Base-by-base conservation (phyloP, 2,888 invertebrate species). In the Stenchaetothrips biformis region DNA sequence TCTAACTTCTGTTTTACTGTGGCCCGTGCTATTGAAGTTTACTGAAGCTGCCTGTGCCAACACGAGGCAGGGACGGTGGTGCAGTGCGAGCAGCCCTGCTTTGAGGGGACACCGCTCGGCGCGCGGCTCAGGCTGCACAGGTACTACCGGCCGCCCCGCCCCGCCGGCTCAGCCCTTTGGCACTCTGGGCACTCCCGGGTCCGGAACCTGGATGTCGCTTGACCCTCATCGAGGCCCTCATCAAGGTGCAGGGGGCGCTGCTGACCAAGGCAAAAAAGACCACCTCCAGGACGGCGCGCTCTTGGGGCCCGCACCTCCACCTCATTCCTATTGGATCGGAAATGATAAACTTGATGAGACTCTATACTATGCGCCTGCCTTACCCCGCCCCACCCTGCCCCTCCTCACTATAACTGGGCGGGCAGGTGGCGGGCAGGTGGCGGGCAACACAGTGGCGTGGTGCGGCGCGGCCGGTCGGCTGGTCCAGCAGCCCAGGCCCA, bases 311-410 rank as follows among this genome's bases (percentile, higher is more conserved):
- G 3, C 53, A 7, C 53, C 9, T 13, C 37, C 7, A 11, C 25
- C 25, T 74, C 53, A 53, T 25, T 74, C 25, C 25, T 25, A 74
- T 74, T 74, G 67, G 67, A 21, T 67, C 67, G 67, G 67, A 74
- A 25, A 74, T 74, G 67, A 7, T 74, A 25, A 25, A 25, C 67
- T 74, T 21, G 67, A 74, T 74, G 11, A 74, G 67, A 74, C 25
- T 74, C 25, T 74, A 74, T 74, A 8, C 25, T 74, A 74, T 74
- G 25, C 67, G 21, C 67, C n/a, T n/a, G 67, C 67, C 16, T 62
- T 16, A 7, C 62, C 62, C 62, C 62, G 21, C 67, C 0, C 67
- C 9, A 9, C 67, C n/a, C 67, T 21, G 21, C 21, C 21, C 21
- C 21, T 7, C 21, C 67, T 2, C 4, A 37, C 37, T 37, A 2